A percentile compares a stretch with the other conserved stretches of the same genome.
Conservation (phyloP, 2,888 invertebrate genomes). For the Cylloceria caligata region DNA sequence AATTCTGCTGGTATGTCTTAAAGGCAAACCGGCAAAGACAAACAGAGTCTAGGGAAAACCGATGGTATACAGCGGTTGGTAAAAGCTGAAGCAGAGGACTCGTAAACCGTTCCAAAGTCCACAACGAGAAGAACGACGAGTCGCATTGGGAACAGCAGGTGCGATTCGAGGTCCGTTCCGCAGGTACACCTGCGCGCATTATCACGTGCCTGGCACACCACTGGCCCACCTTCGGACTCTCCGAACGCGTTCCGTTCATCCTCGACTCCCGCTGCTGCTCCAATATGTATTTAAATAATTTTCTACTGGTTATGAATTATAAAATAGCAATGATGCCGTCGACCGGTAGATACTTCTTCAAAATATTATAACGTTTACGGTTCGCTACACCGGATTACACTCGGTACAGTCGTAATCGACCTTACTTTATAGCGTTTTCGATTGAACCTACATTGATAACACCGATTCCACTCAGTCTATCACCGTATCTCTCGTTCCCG, state of each 20-base stretch:
- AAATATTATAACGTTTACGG: no score
- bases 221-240: conserved; percentile 54
- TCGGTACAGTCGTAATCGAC: no score
- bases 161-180: conserved; percentile 46
- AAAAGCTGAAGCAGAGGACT: conserved; percentile 4
- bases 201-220: conserved; percentile 61
- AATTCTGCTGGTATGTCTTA: background rate
- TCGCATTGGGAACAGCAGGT: conserved; percentile 53
- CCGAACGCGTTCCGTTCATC: background rate
- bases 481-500: no score
- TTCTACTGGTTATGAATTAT: background rate
- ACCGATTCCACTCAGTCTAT: no score
- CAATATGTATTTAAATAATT: conserved; percentile 32
- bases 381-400: no score
- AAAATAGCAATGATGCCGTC: background rate
- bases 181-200: conserved; percentile 55
- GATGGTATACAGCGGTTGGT: background rate
- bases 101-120: conserved; percentile 41
- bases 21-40: conserved; percentile 2
- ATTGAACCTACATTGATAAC: no score
- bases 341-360: background rate
- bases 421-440: no score
- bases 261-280: conserved; percentile 35
- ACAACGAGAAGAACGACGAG: conserved; percentile 35
- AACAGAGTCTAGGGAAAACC: background rate